phyloP scores from a whole-genome alignment of 2,888 invertebrate species.

The Strigamia maritima region DNA sequence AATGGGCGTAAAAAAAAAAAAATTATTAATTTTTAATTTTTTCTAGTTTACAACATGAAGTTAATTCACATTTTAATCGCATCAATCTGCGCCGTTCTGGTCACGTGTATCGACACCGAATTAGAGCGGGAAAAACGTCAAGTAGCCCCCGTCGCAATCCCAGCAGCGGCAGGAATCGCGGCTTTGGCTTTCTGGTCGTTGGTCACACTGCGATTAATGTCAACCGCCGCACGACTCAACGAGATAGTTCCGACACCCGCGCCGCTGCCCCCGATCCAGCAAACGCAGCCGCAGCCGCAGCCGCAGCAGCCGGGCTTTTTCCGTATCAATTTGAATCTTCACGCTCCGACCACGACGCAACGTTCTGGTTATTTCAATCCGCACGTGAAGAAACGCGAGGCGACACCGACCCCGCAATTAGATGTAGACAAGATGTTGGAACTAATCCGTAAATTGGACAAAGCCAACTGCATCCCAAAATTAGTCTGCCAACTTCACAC shows the following conservation, averaged over 20 bases:
- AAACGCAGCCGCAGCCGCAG: neutral
- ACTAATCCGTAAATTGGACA: conserved; percentile 24
- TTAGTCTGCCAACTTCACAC: conserved; percentile 23
- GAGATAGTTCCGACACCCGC: neutral
- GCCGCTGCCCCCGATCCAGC: neutral
- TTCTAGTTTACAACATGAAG: neutral
- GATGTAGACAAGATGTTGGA: conserved; percentile 31
- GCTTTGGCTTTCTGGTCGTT: neutral
- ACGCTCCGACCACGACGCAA: conserved; percentile 15
- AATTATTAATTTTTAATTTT: neutral
- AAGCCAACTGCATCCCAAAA: conserved; percentile 31
- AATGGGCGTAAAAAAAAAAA: neutral
- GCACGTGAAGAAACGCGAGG: neutral
- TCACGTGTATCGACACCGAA: conserved; percentile 9
- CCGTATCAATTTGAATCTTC: neutral
- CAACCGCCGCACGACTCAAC: neutral
- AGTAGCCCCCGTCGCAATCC: neutral
- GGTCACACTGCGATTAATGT: neutral
- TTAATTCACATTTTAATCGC: neutral
- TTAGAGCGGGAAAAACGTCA: conserved; percentile 18
- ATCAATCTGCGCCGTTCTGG: neutral
- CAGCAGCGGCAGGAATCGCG: neutral
- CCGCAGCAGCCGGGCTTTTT: conserved; percentile 20
- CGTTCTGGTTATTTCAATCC: conserved; percentile 23
- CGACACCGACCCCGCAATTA: neutral